Base-by-base conservation (phyloP, 2,888 invertebrate genomes). In the Euzophera pinguis region DNA sequence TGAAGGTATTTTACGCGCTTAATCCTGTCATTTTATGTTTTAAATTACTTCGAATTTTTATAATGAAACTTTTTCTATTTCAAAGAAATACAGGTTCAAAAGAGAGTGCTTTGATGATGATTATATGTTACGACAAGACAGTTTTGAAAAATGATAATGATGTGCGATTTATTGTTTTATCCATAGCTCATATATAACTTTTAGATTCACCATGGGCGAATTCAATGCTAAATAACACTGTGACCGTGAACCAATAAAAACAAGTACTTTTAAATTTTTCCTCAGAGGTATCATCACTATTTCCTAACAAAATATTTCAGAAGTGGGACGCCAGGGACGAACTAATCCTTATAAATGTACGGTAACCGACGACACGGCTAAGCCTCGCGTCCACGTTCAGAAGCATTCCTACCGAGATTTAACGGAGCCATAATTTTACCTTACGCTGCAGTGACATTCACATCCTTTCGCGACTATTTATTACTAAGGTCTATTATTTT, bases 301-400 rank as follows among this genome's bases (percentile, higher is more conserved):
- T 43, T 8, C 29, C 43, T 43, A 12, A 43, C 22, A 43, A 29
- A 27, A 13, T 43, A 43, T 43, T 43, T 43, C 13, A 43, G 29
- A 43, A 43, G 13, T 13, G 13, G 41, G 17, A 9, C 29, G 43
- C 43, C 29, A 29, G 43, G 43, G 29, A 29, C 43, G 22, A 3
- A 13, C 43, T 43, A 43, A 43, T 43, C 43, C 43, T 29, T 29
- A 43, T 29, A 29, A 43, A 43, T 43, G 43, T 43, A 27, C 43
- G 43, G 43, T 12, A 43, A 12, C 43, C 27, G 43, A 43, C 13
- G 43, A 43, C 43, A 43, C 43, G n/a, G 41, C 27, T 27, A 29
- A 43, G 29, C 43, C 43, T 12, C 43, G 41, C 9, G 39, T 17
- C 17, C 22, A 5, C 7, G 32, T 32, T 4, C 27, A n/a, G 43